These are phyloP conservation scores for Archaeoteleia sp. DNA, from an alignment of 2,888 invertebrate genomes.

Conservation along the genomic window DNA sequence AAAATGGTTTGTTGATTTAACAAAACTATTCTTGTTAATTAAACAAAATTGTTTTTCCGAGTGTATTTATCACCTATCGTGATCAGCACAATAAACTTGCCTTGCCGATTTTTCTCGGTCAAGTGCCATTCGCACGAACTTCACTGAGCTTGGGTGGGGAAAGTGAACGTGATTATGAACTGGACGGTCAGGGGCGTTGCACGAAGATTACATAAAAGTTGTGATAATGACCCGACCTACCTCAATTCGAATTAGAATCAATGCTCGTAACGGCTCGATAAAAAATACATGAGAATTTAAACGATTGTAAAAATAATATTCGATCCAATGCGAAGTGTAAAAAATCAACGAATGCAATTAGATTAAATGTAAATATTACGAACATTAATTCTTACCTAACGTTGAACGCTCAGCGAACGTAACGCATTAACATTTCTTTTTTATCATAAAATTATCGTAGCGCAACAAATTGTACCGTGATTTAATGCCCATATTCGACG, in stretches of 20 bases:
- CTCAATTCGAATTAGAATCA: constrained; percentile 4
- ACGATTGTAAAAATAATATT: too few relatives aligned
- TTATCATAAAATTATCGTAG: constrained; percentile 18
- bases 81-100: too few relatives aligned
- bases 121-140: constrained; percentile 28
- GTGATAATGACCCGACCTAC: constrained; percentile 15
- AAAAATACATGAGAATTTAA: too few relatives aligned
- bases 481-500: constrained; percentile 19
- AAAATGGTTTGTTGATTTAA: too few relatives aligned
- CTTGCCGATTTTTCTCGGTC: constrained; percentile 23
- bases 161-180: constrained; percentile 32
- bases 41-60: too few relatives aligned
- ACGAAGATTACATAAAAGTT: constrained; percentile 23
- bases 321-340: too few relatives aligned
- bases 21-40: too few relatives aligned
- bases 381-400: too few relatives aligned
- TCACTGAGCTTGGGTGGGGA: constrained; percentile 21
- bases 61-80: too few relatives aligned
- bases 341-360: not conserved
- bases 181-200: constrained; percentile 37
- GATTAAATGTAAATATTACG: not conserved
- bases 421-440: constrained; percentile 9
- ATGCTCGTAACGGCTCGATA: too few relatives aligned
- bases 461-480: constrained; percentile 28
- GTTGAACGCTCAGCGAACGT: constrained; percentile 16